These are phyloP conservation scores for Prionailurus viverrinus DNA, from an alignment of 2,113 vertebrate species.

Conservation along the genomic window DNA sequence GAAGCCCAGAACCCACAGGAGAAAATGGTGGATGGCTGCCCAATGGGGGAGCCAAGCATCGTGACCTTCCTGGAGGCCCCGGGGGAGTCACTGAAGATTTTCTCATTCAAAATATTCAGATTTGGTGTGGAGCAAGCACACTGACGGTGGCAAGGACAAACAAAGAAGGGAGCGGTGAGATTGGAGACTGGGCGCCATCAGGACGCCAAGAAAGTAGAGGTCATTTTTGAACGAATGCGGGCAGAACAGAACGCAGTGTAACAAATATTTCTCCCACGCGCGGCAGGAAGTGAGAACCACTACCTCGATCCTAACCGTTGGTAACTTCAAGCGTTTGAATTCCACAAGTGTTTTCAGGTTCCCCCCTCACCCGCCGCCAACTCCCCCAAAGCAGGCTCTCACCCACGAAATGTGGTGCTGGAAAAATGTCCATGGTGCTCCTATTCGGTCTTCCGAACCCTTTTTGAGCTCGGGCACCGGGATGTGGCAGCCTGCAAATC, in stretches of 20 bases:
- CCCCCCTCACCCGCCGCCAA: too few relatives aligned
- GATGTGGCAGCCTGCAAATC: not conserved
- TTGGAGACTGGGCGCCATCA: not conserved
- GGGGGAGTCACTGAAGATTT: not conserved
- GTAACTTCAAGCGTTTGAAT: not conserved
- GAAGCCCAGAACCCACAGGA: fast-evolving
- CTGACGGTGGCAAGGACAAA: not conserved
- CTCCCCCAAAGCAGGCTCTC: not conserved
- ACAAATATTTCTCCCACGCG: not conserved
- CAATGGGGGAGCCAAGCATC: not conserved
- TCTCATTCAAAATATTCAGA: not conserved
- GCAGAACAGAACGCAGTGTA: not conserved
- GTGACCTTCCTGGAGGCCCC: not conserved
- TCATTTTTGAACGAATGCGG: not conserved
- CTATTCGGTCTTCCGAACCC: not conserved
- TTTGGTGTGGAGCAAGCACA: not conserved
- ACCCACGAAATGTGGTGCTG: not conserved
- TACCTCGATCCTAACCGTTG: not conserved
- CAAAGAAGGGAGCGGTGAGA: not conserved
- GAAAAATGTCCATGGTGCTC: not conserved
- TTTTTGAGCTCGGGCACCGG: not conserved
- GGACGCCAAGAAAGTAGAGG: not conserved
- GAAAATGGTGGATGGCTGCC: too few relatives aligned
- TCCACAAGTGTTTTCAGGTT: not conserved
- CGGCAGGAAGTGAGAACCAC: not conserved